Conservation (phyloP, 2,888 invertebrate genomes). For the Exocentrus adspersus region DNA sequence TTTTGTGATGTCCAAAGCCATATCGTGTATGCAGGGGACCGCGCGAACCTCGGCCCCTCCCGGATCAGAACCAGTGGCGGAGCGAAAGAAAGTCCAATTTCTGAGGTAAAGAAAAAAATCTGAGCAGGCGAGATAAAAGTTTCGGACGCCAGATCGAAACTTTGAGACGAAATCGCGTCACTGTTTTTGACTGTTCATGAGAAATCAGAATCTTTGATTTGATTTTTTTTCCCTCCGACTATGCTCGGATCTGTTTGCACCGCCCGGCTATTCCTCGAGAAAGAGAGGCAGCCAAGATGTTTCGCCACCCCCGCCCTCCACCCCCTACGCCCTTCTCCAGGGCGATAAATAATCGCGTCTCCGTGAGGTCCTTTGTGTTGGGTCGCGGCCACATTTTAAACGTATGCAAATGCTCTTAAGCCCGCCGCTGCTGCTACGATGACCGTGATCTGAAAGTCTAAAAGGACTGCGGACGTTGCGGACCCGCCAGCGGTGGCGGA, state of each 20-base stretch:
- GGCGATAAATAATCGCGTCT: slow-evolving; percentile 63
- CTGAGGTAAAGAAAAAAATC: no score
- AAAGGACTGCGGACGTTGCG: slow-evolving; percentile 50
- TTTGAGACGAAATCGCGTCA: no score
- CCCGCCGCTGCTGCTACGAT: slow-evolving; percentile 59
- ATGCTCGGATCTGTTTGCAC: slow-evolving; percentile 36
- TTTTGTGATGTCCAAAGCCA: slow-evolving; percentile 60
- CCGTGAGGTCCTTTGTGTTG: slow-evolving; percentile 62
- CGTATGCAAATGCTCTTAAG: slow-evolving; percentile 63
- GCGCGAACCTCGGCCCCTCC: slow-evolving; percentile 52
- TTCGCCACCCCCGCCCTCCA: slow-evolving; percentile 52
- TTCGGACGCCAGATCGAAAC: no score
- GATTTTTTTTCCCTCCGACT: no score
- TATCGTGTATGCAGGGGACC: slow-evolving; percentile 60
- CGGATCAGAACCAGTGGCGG: slow-evolving; percentile 29
- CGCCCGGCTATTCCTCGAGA: slow-evolving; percentile 43
- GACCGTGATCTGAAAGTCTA: slow-evolving; percentile 62
- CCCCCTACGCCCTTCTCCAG: slow-evolving; percentile 39
- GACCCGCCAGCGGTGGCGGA: slow-evolving; percentile 47
- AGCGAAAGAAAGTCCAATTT: no score
- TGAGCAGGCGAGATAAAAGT: no score
- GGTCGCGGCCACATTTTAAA: slow-evolving; percentile 63
- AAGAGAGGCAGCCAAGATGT: slow-evolving; percentile 56
- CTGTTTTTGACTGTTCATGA: no score
- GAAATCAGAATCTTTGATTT: no score